Base-by-base conservation (phyloP, 1,140 invertebrate species). In the Drosophila jambulina region DNA sequence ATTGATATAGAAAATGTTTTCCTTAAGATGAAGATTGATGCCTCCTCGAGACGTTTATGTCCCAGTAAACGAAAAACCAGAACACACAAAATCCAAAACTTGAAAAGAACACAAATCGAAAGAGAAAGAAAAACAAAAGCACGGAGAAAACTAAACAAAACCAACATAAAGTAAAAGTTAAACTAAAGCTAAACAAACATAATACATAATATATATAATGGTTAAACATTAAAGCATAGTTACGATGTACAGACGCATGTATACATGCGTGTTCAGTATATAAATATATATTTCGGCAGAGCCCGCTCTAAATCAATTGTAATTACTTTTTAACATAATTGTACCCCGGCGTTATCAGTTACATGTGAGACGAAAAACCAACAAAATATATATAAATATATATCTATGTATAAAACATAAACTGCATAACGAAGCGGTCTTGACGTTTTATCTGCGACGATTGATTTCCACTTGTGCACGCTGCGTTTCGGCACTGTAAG, bases 311-410 rank as follows among this genome's bases (percentile, higher is more conserved):
- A 88, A 80, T 69, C 77, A 82, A 80, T 78, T 87, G 83, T 87
- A 87, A 87, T 88, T 87, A 88, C 71, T 80, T 88, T 82, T 88
- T 78, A 80, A 84, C 75, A 88, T 88, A 88, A 88, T 87, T 88
- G 68, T 87, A 75, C 45, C 72, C 80, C 64, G 42, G 76, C 79
- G 72, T 80, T 88, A 80, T 77, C 79, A 78, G 80, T 77, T 88
- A 80, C 54, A 80, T 77, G 67, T 59, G 62, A 84, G 46, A 54
- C 49, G 51, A 57, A 34, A 67, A 54, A 59, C 27, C 48, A 77
- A 68, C 62, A 75, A 71, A 27, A 19, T 49, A 49, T 49, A 46
- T 46, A 45, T 45, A 45, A 48, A 49, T 49, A 64, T 64, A 62
- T 62, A 81, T 48, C 64, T 59, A 58, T 53, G 57, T 46, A 68